These are phyloP conservation scores for Acronicta alni DNA, from an alignment of 2,888 invertebrate genomes.

Conservation along the genomic window DNA sequence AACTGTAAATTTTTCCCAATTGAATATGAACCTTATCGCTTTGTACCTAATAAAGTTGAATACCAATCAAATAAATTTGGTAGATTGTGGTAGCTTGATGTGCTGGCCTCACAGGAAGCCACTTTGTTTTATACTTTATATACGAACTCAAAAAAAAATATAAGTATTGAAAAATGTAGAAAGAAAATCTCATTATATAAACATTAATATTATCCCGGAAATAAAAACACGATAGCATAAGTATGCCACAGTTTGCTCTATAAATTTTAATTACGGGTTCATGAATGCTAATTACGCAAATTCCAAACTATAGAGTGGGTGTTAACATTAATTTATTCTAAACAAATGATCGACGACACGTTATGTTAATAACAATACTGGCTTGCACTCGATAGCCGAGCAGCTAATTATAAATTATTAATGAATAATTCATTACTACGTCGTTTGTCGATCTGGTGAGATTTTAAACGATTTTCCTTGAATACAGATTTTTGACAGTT, in stretches of 20 bases:
- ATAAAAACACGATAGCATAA: not conserved
- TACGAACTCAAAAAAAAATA: no score
- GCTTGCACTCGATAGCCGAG: constrained; percentile 9
- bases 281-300: constrained; percentile 11
- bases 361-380: constrained; percentile 27
- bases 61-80: no score
- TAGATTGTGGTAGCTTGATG: no score
- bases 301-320: constrained; percentile 16
- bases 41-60: no score
- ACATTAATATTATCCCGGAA: not conserved
- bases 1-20: no score
- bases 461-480: not conserved
- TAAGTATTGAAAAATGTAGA: no score
- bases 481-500: not conserved
- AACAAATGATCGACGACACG: constrained; percentile 13
- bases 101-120: no score
- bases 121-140: no score
- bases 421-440: constrained; percentile 8
- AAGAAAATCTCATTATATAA: not conserved
- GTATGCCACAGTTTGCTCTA: not conserved
- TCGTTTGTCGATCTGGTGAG: not conserved
- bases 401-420: not conserved
- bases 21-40: no score
- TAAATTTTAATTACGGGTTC: not conserved
- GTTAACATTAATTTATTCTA: constrained; percentile 26